Evolutionary conservation across 2,113 vertebrate species (phyloP), one percentile per base, ranked within the genome.

Genomic region (Leucosticte australis): DNA sequence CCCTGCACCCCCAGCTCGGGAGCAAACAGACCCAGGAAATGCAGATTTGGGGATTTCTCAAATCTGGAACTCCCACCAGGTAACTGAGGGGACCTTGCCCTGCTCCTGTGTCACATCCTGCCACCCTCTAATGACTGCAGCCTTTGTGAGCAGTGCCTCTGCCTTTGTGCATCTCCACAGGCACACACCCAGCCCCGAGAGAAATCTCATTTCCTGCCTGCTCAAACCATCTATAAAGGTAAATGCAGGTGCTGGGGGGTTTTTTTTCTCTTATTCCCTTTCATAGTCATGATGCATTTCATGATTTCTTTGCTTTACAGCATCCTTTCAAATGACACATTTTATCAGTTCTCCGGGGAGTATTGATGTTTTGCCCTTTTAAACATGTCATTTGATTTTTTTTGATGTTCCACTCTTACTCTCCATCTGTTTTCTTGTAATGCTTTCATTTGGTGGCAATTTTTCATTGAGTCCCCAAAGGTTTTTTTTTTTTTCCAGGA

Each of bases 311-410:
- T 97, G 94, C 97, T 97, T 96, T 97, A 89, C 94, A 94, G 94
- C 95, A 86, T 95, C 91, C 97, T 97, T 97, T 95, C 79, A 96
- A 98, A 97, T 94, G 96, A 97, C 96, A 97, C 92, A 90, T 97
- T 96, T 97, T 96, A 96, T 98, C 97, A 98, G 60, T 96, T 97
- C 96, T 97, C 97, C 81, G 94, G 96, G 94, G 95, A 94, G 89
- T 97, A 97, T 97, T 97, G 97, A 98, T 98, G 97, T 96, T 98
- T 98, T 98, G 97, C 95, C 97, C 97, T 98, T 98, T 98, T 96
- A 98, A 98, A 98, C 96, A 92, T 96, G 94, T 98, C 97, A 97
- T 97, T 98, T 98, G 98, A 98, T 98, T 98, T 94, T 88, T 88
- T 97, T 97, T 97, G 96, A 97, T 96, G 93, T 97, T 97, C 95